phyloP scores from a whole-genome alignment of 2,888 invertebrate genomes.

The Graphium colonna region DNA sequence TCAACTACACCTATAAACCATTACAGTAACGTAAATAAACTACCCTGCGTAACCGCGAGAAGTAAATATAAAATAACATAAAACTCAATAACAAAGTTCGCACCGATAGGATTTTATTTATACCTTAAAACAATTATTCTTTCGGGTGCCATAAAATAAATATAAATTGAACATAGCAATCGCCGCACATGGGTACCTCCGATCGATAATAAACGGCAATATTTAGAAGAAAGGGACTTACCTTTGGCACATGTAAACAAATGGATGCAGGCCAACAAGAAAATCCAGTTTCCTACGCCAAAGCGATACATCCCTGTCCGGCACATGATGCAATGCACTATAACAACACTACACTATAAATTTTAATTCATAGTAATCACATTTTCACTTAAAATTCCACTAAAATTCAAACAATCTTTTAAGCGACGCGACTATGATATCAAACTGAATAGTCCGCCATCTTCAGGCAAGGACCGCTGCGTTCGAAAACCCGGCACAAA shows the following conservation, averaged over 20 bases:
- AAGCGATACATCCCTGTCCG: conserved; percentile 73
- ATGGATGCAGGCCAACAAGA: conserved; percentile 65
- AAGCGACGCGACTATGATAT: conserved; percentile 33
- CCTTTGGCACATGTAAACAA: conserved; percentile 79
- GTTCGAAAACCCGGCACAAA: conserved; percentile 59
- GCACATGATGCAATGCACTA: conserved; percentile 65
- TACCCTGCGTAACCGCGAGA: conserved; percentile 8
- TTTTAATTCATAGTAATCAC: conserved; percentile 77
- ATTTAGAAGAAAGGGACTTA: conserved; percentile 68
- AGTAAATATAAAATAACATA: conserved; percentile 14
- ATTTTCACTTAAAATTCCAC: conserved; percentile 70
- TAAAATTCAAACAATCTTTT: conserved; percentile 45
- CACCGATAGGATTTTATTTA: background rate
- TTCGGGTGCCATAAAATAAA: background rate
- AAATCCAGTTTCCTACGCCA: conserved; percentile 73
- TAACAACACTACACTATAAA: conserved; percentile 57
- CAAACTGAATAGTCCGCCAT: conserved; percentile 58
- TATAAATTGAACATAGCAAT: conserved; percentile 22
- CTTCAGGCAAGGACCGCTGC: conserved; percentile 56
- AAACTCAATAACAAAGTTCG: no score
- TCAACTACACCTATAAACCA: conserved; percentile 44
- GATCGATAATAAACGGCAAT: conserved; percentile 66
- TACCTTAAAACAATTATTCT: background rate
- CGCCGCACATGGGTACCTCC: conserved; percentile 32
- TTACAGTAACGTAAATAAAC: conserved; percentile 36